Evolutionary conservation across 2,888 invertebrate genomes (phyloP).

Genomic region (Pollenia labialis): DNA sequence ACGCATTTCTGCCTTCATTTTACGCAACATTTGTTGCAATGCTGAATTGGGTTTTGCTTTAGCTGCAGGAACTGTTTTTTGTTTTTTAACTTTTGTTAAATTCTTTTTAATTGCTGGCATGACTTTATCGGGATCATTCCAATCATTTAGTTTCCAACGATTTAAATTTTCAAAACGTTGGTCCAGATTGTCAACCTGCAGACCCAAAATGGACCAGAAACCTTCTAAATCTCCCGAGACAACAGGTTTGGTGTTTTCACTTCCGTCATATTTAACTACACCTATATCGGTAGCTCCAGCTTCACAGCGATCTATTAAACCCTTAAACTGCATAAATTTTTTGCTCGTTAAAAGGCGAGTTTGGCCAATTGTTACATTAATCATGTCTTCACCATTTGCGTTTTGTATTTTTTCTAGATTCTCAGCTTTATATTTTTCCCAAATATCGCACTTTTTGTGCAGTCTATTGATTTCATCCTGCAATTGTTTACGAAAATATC

Average conservation of each 20-base stretch:
- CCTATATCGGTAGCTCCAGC: slow-evolving; percentile 75
- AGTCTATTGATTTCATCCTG: slow-evolving; percentile 84
- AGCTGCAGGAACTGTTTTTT: slow-evolving; percentile 65
- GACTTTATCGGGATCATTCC: slow-evolving; percentile 80
- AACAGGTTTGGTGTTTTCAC: slow-evolving; percentile 79
- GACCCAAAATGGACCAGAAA: slow-evolving; percentile 87
- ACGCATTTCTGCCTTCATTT: slow-evolving; percentile 76
- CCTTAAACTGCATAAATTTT: slow-evolving; percentile 89
- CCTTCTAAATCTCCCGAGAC: slow-evolving; percentile 89
- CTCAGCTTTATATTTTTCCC: slow-evolving; percentile 83
- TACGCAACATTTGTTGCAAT: slow-evolving; percentile 77
- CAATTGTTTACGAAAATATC: slow-evolving; percentile 82
- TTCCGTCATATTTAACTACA: slow-evolving; percentile 75
- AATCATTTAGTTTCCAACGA: slow-evolving; percentile 80
- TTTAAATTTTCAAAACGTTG: slow-evolving; percentile 80
- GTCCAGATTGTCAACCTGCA: slow-evolving; percentile 83
- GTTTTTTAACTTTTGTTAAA: slow-evolving; percentile 71
- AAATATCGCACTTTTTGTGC: slow-evolving; percentile 83
- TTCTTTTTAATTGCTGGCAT: slow-evolving; percentile 68
- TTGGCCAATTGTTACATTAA: slow-evolving; percentile 90
- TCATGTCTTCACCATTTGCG: slow-evolving; percentile 84
- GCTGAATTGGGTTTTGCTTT: slow-evolving; percentile 76
- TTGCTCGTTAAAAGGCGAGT: slow-evolving; percentile 89
- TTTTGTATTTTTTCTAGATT: slow-evolving; percentile 81
- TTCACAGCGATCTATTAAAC: slow-evolving; percentile 85